Percentiles rank a stretch among this genome's conserved stretches.
Evolutionary conservation across 2,113 vertebrate species (phyloP).

Genomic region (Ciconia stormi): DNA sequence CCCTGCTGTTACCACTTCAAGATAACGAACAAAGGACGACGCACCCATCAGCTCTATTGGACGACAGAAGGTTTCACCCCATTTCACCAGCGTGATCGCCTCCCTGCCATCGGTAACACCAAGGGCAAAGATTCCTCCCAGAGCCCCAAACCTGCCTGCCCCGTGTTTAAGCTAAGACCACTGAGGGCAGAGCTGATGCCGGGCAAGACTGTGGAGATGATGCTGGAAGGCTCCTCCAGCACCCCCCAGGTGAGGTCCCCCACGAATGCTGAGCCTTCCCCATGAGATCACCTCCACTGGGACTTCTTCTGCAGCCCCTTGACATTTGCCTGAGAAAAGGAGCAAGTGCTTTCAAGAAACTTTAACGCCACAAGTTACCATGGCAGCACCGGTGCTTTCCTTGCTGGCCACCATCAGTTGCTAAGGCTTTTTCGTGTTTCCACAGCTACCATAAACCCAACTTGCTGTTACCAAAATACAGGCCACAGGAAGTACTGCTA

Average conservation of each 20-base stretch:
- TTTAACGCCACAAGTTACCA: neutral
- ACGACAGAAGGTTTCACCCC: constrained; percentile 56
- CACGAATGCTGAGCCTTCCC: neutral
- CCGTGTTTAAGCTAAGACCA: constrained; percentile 78
- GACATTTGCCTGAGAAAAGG: neutral
- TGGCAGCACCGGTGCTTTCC: constrained; percentile 37
- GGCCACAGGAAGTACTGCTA: neutral
- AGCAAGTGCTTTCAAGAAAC: neutral
- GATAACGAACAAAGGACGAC: constrained; percentile 81
- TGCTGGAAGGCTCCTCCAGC: constrained; percentile 77
- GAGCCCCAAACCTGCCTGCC: neutral
- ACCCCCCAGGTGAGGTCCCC: constrained; percentile 74
- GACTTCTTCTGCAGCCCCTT: neutral
- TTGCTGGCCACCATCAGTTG: neutral
- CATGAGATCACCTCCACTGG: neutral
- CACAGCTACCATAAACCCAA: neutral
- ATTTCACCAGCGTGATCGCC: neutral
- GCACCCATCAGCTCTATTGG: constrained; percentile 82
- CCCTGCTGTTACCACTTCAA: constrained; percentile 77
- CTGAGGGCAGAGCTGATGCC: constrained; percentile 75
- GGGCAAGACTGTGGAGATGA: constrained; percentile 74
- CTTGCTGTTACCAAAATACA: neutral
- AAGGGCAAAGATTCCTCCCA: neutral
- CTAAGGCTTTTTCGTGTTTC: constrained; percentile 40
- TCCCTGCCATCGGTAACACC: neutral